phyloP scores from a whole-genome alignment of 2,888 invertebrate species.

The Rotaria socialis region DNA sequence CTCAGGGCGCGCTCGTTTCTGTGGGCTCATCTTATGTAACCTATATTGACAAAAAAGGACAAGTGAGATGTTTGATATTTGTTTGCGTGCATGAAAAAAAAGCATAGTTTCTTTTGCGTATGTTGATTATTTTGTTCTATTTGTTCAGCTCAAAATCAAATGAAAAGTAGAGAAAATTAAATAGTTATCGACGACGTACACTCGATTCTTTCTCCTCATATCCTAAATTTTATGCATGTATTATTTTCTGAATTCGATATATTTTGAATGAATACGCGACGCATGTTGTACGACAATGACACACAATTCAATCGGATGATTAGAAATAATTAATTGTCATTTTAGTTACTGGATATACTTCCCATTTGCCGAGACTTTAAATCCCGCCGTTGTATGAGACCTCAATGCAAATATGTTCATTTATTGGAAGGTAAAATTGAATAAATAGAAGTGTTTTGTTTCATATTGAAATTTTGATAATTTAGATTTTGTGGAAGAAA shows the following conservation, averaged over 20 bases:
- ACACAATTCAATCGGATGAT: background rate
- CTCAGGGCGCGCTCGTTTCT: background rate
- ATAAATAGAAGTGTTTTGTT: constrained; percentile 43
- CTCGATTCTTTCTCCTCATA: background rate
- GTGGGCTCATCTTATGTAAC: background rate
- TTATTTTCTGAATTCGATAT: background rate
- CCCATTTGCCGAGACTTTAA: constrained; percentile 99
- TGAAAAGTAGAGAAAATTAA: background rate
- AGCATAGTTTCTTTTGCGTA: background rate
- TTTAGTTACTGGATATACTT: constrained; percentile 99
- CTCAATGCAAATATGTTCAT: constrained; percentile 93
- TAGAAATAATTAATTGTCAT: background rate
- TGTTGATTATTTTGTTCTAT: background rate
- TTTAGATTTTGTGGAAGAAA: constrained; percentile 87
- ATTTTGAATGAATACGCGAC: background rate
- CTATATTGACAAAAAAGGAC: background rate
- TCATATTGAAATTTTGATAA: constrained; percentile 50
- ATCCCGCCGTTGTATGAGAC: constrained; percentile 85
- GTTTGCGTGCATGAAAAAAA: background rate
- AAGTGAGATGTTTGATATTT: background rate
- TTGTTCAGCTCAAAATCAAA: constrained; percentile 19
- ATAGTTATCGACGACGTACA: background rate
- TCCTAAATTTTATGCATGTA: background rate
- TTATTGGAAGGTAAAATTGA: constrained; percentile 79
- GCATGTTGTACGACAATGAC: background rate